phyloP scores from a whole-genome alignment of 2,888 invertebrate genomes.

The Sisyra terminalis region DNA sequence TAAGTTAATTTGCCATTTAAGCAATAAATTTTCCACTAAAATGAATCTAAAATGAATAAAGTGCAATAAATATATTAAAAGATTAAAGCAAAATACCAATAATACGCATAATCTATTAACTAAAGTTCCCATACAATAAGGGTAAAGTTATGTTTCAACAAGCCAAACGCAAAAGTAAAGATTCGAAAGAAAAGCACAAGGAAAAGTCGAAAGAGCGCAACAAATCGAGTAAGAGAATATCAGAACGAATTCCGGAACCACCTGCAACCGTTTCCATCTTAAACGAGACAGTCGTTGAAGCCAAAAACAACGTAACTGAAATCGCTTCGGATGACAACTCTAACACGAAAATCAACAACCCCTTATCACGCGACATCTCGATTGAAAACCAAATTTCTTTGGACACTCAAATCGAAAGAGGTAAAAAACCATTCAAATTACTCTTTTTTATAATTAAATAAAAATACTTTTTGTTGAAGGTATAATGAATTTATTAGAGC shows the following conservation, averaged over 20 bases:
- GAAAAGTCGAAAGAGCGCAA: not conserved
- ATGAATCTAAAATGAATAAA: too few species aligned
- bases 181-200: conserved; percentile 1
- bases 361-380: conserved; percentile 8
- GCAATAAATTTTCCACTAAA: too few species aligned
- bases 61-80: too few species aligned
- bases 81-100: too few species aligned
- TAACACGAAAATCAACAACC: conserved; percentile 5
- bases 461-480: conserved; percentile 20
- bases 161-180: conserved; percentile 1
- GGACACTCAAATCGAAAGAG: conserved; percentile 8
- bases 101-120: too few species aligned
- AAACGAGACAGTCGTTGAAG: not conserved
- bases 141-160: not conserved
- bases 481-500: conserved; percentile 25
- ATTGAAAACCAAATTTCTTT: conserved; percentile 6
- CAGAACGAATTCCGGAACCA: too few species aligned
- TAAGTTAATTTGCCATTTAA: too few species aligned
- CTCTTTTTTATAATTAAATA: too few species aligned
- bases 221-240: too few species aligned
- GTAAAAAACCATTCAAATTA: not conserved
- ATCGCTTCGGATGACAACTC: not conserved
- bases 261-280: too few species aligned
- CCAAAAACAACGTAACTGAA: not conserved
- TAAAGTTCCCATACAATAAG: too few species aligned